A percentile compares a stretch with the other conserved stretches of the same genome.
Conservation (phyloP, 1,140 invertebrate genomes). For the Pentalonia nigronervosa region DNA sequence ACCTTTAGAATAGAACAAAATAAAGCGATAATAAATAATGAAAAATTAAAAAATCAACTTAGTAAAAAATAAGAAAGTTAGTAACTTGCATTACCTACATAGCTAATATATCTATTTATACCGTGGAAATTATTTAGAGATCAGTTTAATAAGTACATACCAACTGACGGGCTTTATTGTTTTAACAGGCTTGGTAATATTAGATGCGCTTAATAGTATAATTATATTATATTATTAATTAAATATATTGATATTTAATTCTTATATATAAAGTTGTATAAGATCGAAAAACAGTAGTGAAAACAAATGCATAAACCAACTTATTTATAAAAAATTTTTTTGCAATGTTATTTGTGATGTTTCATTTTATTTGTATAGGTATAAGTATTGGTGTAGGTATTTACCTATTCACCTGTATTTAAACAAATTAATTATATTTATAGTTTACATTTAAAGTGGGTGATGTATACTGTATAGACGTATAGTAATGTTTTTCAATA, state of each 20-base stretch:
- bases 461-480: background rate
- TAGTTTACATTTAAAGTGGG: background rate
- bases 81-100: background rate
- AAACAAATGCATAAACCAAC: background rate
- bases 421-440: background rate
- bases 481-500: background rate
- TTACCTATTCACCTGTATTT: no score
- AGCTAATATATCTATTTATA: background rate
- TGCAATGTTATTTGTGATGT: background rate
- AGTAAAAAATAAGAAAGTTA: no score
- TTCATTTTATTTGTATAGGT: background rate
- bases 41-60: background rate
- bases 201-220: background rate
- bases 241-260: no score
- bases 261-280: background rate
- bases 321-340: background rate
- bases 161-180: background rate
- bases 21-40: background rate
- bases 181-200: background rate
- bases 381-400: no score
- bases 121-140: no score
- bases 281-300: background rate
- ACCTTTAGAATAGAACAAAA: background rate
- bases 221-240: no score
- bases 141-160: no score